Conservation (phyloP, 1,140 invertebrate species). For the Hermetia illucens region DNA sequence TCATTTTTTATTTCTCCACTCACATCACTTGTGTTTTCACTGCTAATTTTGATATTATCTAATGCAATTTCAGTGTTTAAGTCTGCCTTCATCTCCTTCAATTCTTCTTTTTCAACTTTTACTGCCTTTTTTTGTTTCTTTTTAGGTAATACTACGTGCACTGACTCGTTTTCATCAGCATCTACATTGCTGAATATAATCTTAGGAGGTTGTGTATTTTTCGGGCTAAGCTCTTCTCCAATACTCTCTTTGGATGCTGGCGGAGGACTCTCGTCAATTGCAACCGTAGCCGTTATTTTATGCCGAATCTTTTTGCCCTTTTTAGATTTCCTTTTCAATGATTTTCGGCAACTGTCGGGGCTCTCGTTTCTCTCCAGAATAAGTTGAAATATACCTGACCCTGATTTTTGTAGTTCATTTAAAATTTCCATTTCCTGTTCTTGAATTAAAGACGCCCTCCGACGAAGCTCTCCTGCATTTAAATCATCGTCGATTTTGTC, state of each 20-base stretch:
- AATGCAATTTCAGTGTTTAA: no score
- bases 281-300: slow-evolving; percentile 24
- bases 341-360: slow-evolving; percentile 14
- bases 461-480: slow-evolving; percentile 32
- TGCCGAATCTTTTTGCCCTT: slow-evolving; percentile 19
- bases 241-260: slow-evolving; percentile 13
- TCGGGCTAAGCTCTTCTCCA: slow-evolving; percentile 4
- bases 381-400: slow-evolving; percentile 20
- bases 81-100: slow-evolving; percentile 19
- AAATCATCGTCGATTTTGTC: slow-evolving; percentile 35
- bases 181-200: slow-evolving; percentile 3
- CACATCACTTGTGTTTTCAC: no score
- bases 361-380: slow-evolving; percentile 21
- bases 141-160: slow-evolving; percentile 6
- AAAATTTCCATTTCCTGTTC: slow-evolving; percentile 26
- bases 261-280: slow-evolving; percentile 16
- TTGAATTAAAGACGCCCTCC: slow-evolving; percentile 25
- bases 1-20: no score
- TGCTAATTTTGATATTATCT: no score
- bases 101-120: slow-evolving; percentile 22
- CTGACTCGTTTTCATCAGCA: not conserved
- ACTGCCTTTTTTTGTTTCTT: slow-evolving; percentile 18
- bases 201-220: slow-evolving; percentile 8
- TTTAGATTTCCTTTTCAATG: slow-evolving; percentile 13
- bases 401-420: slow-evolving; percentile 23